Evolutionary conservation across 2,113 vertebrate species (phyloP).

Genomic region (Mus spicilegus): DNA sequence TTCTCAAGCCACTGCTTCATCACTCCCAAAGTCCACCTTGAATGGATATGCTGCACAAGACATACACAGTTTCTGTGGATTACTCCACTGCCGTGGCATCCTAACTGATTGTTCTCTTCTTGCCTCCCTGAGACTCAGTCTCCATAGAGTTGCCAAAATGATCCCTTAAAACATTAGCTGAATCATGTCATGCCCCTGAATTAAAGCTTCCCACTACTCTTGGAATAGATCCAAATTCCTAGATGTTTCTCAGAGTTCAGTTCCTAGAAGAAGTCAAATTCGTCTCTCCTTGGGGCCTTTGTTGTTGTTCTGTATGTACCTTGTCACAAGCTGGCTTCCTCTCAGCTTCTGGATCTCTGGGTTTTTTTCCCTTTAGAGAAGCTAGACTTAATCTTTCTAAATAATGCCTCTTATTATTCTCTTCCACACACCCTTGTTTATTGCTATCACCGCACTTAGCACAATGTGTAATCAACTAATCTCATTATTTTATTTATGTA

Average conservation of each 20-base stretch:
- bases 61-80: too few species aligned
- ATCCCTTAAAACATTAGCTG: background rate
- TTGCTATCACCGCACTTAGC: background rate
- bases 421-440: background rate
- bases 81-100: background rate
- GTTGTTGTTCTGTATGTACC: background rate
- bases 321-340: background rate
- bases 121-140: background rate
- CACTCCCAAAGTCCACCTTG: background rate
- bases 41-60: background rate
- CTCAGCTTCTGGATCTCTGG: background rate
- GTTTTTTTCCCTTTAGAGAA: background rate
- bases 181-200: background rate
- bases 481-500: constrained; percentile 60
- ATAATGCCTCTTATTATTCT: constrained; percentile 38
- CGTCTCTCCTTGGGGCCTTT: background rate
- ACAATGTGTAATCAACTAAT: constrained; percentile 49
- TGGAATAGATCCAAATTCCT: constrained; percentile 33
- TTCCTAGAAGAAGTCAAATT: constrained; percentile 46
- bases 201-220: background rate
- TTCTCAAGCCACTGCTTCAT: background rate
- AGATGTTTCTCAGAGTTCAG: background rate
- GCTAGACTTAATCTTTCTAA: background rate
- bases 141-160: constrained; percentile 21
- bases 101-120: background rate